phyloP scores from a whole-genome alignment of 2,797 vertebrate genomes.

The Limosa lapponica region DNA sequence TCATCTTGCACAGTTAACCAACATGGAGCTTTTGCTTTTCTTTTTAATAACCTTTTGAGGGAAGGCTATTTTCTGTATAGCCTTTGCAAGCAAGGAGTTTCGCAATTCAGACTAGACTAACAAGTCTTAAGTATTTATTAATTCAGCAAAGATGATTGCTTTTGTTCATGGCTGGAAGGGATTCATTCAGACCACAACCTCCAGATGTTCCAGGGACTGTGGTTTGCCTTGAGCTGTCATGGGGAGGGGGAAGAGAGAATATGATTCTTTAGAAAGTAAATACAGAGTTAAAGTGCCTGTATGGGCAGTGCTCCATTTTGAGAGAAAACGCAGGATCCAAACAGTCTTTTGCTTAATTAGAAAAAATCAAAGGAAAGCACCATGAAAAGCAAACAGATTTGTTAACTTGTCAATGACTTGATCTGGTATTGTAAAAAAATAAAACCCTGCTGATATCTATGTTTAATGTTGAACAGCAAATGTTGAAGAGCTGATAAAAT shows the following conservation, averaged over 20 bases:
- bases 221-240: background rate
- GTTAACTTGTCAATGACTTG: background rate
- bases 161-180: background rate
- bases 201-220: background rate
- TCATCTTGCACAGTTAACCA: background rate
- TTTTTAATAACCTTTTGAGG: background rate
- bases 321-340: background rate
- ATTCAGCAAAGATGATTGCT: background rate
- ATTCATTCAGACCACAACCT: background rate
- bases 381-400: background rate
- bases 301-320: background rate
- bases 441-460: background rate
- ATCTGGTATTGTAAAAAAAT: background rate
- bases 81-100: background rate
- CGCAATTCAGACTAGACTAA: constrained; percentile 24
- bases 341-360: background rate
- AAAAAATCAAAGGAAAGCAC: background rate
- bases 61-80: background rate
- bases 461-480: background rate
- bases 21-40: background rate
- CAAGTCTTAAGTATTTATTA: constrained; percentile 10
- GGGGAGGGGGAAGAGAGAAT: background rate
- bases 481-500: background rate
- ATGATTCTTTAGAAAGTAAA: background rate
- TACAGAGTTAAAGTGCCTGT: background rate